A percentile compares a stretch with the other conserved stretches of the same genome.
These are phyloP conservation scores for Boloria euphrosyne DNA, from an alignment of 2,888 invertebrate species.

Conservation along the genomic window DNA sequence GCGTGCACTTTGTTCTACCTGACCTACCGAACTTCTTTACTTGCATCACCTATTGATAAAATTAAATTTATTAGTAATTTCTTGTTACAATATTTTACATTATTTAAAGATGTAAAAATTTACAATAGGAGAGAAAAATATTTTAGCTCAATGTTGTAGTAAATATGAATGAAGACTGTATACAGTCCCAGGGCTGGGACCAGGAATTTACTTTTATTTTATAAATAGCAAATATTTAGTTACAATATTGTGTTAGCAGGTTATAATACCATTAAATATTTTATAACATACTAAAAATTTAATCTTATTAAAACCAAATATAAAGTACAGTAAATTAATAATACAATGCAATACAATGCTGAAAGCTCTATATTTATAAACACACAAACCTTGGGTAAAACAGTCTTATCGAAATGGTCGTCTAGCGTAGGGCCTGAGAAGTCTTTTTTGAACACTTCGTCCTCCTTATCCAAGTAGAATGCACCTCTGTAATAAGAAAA, in stretches of 20 bases:
- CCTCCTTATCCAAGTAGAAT: conserved; percentile 97
- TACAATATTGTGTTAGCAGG: too few species aligned
- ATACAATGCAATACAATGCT: too few species aligned
- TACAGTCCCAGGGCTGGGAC: too few species aligned
- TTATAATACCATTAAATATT: too few species aligned
- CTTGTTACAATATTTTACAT: too few species aligned
- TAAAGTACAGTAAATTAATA: neutral
- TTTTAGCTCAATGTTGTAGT: too few species aligned
- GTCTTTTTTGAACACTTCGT: conserved; percentile 94
- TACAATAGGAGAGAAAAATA: too few species aligned
- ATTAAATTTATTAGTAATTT: neutral
- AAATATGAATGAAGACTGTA: too few species aligned
- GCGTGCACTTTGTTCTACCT: conserved; percentile 99
- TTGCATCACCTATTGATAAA: conserved; percentile 92
- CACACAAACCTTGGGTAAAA: conserved; percentile 90
- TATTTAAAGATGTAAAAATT: too few species aligned
- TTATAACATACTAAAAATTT: too few species aligned
- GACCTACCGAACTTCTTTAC: conserved; percentile 99
- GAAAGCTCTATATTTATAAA: neutral
- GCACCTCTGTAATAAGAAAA: conserved; percentile 87
- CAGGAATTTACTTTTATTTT: too few species aligned
- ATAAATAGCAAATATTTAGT: too few species aligned
- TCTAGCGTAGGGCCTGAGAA: conserved; percentile 98
- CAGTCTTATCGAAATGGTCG: conserved; percentile 99
- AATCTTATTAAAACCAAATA: neutral